Evolutionary conservation across 2,888 invertebrate species (phyloP).

Genomic region (Muscina levida): DNA sequence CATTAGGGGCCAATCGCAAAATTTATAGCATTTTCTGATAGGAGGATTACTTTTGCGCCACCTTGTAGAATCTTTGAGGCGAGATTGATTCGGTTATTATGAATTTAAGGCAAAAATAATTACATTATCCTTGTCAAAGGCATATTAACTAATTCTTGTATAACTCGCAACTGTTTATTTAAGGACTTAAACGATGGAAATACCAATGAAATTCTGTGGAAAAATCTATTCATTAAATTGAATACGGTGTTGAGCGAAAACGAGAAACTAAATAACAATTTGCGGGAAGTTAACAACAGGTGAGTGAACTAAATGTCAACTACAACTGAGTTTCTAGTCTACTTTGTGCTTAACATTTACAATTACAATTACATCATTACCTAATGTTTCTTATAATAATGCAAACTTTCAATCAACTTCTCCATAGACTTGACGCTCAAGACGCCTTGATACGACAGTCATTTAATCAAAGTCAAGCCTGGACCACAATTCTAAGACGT

Average conservation of each 20-base stretch:
- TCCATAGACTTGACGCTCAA: neutral
- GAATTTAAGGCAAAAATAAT: too few relatives aligned
- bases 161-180: too few relatives aligned
- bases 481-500: neutral
- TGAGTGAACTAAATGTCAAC: neutral
- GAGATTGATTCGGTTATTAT: too few relatives aligned
- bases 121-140: too few relatives aligned
- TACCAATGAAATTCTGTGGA: conserved; percentile 6
- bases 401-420: too few relatives aligned
- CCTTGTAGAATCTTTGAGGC: too few relatives aligned
- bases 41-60: too few relatives aligned
- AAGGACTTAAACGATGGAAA: neutral
- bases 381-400: too few relatives aligned
- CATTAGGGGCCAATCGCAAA: too few relatives aligned
- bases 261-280: neutral
- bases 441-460: neutral
- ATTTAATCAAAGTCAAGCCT: neutral
- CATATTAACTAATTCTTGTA: too few relatives aligned
- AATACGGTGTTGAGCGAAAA: conserved; percentile 1
- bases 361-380: too few relatives aligned
- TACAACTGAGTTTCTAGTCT: neutral
- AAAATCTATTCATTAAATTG: conserved; percentile 14
- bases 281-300: neutral
- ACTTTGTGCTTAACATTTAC: neutral
- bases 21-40: too few relatives aligned